Base-by-base conservation (phyloP, 2,113 vertebrate species). In the Oxyruncus cristatus region DNA sequence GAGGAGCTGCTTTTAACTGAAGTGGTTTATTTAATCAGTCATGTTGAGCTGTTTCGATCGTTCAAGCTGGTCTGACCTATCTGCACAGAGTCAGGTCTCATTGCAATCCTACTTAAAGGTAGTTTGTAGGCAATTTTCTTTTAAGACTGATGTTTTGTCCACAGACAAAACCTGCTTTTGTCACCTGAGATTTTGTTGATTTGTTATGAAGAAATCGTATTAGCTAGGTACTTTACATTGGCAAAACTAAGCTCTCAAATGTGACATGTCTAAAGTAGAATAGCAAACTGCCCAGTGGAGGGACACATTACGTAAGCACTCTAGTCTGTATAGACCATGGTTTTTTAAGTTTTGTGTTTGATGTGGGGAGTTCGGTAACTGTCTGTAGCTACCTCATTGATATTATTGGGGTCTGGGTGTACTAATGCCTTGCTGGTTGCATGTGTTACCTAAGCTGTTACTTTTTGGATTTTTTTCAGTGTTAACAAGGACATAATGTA, bases 311-410 rank as follows among this genome's bases (percentile, higher is more conserved):
- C 55, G 15, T 9, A n/a, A 68, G 21, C 20, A 4, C 67, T 26
- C 22, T 33, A 33, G 39, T 61, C 23, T 56, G 21, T 35, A 20
- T 12, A 49, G 59, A 28, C 46, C 1, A 0, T 24, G 2, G 1
- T 49, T 82, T 78, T 62, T 62, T 30, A 21, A 37, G 2, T 58
- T 83, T 94, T 87, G 42, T 73, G 35, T 28, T 67, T 91, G 28
- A 4, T 15, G 68, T 27, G 33, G 37, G 28, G 7, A 68, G 18
- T 33, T 42, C 55, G 12, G 20, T 63, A 22, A 42, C 19, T 15
- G 30, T 42, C 30, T 24, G 9, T 62, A 68, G 26, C 35, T 66
- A 21, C 26, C 42, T 35, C 33, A 27, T 2, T 30, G 37, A 13
- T 32, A n/a, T 47, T 19, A 23, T 1, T 47, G 44, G 22, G 33